phyloP scores from a whole-genome alignment of 2,888 invertebrate genomes.

The Epirrhoe alternata region DNA sequence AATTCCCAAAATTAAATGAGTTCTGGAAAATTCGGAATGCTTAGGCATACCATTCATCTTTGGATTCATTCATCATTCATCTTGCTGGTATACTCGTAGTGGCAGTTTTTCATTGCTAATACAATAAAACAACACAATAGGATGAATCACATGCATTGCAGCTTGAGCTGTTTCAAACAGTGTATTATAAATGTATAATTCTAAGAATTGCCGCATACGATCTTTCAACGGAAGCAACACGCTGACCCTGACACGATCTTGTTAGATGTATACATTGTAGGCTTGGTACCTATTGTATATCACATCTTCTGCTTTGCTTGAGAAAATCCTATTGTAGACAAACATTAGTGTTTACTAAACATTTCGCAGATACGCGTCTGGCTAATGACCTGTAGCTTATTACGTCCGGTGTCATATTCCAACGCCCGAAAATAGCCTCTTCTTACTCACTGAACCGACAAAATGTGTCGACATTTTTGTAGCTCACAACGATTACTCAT shows the following conservation, averaged over 20 bases:
- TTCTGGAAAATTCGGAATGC: no score
- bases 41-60: no score
- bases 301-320: no score
- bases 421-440: constrained; percentile 35
- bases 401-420: constrained; percentile 39
- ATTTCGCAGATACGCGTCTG: constrained; percentile 15
- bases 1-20: no score
- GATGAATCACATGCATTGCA: constrained; percentile 6
- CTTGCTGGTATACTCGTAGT: no score
- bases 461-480: constrained; percentile 15
- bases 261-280: no score
- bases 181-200: constrained; percentile 7
- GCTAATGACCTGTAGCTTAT: constrained; percentile 37
- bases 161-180: constrained; percentile 1
- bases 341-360: constrained; percentile 20
- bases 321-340: neutral
- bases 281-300: no score
- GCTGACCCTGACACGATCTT: constrained; percentile 14
- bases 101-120: no score
- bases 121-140: constrained; percentile 2
- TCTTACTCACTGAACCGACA: constrained; percentile 32
- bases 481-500: no score
- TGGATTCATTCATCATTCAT: no score
- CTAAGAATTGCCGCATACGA: constrained; percentile 5
- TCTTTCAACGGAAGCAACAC: constrained; percentile 8